phyloP scores from a whole-genome alignment of 2,113 vertebrate species.

The Epinephelus lanceolatus region DNA sequence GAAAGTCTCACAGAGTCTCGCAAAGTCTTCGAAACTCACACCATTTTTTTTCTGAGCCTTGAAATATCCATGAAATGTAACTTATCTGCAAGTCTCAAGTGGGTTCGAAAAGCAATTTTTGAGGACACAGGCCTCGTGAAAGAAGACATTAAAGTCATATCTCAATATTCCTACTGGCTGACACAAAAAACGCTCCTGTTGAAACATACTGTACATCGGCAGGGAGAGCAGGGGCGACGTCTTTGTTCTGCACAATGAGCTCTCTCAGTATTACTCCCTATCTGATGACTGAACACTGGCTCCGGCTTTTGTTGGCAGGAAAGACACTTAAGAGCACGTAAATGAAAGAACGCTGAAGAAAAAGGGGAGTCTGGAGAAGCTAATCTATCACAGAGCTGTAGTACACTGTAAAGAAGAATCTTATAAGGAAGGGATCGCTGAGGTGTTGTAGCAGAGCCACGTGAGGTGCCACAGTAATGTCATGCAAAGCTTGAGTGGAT shows the following conservation, averaged over 20 bases:
- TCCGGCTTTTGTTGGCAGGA: constrained; percentile 50
- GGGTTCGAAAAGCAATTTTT: not conserved
- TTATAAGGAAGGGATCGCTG: constrained; percentile 14
- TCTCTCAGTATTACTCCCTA: constrained; percentile 46
- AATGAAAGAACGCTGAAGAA: constrained; percentile 23
- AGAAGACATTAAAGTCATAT: constrained; percentile 28
- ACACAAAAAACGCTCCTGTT: constrained; percentile 16
- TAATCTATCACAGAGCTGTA: constrained; percentile 25
- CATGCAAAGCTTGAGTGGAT: constrained; percentile 38
- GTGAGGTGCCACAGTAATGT: constrained; percentile 25
- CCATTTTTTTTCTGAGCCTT: not conserved
- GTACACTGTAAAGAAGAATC: not conserved
- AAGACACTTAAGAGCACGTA: constrained; percentile 9
- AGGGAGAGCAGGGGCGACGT: constrained; percentile 2
- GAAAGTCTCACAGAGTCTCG: constrained; percentile 1
- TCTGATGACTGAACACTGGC: constrained; percentile 43
- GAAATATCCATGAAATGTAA: not conserved
- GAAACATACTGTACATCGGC: constrained; percentile 29
- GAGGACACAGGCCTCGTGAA: not conserved
- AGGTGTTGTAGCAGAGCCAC: constrained; percentile 6
- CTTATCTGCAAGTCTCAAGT: constrained; percentile 3
- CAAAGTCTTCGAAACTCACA: not conserved
- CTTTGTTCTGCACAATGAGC: constrained; percentile 59
- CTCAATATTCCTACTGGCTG: constrained; percentile 8
- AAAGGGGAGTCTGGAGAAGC: not conserved